Evolutionary conservation across 2,113 vertebrate genomes (phyloP), one percentile per base, ranked within the genome.

Genomic region (Morone chrysops): DNA sequence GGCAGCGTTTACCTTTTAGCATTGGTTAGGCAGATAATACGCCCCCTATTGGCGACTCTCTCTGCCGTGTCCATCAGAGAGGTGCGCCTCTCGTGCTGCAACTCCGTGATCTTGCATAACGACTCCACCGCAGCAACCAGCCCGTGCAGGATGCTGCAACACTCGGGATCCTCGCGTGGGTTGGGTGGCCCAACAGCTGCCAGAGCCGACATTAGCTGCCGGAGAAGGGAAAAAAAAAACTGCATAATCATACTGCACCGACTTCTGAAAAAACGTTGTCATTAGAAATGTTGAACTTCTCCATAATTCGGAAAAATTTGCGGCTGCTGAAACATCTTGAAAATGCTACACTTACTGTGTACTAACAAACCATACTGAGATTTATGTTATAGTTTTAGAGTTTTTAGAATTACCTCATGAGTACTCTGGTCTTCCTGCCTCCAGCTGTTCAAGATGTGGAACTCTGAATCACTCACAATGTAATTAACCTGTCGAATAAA

Each of bases 391-490:
- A 18, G 22, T 22, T 45, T 14, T 67, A 47, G n/a, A n/a, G n/a
- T n/a, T n/a, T n/a, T n/a, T n/a, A 4, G 11, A 17, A 81, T 89
- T 95, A 99, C 98, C 97, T 99, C 98, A 59, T 98, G 98, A 78
- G 98, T 96, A 88, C 96, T 99, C 92, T 99, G 98, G 88, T 97
- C 96, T 93, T 98, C 97, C 61, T 97, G 97, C 88, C 95, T 97
- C 98, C 98, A 99, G 61, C 94, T 97, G 91, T 99, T 99, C 91
- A 99, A 93, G 89, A 97, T 96, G 90, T 98, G 97, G 90, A 98
- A 97, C 83, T 98, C 97, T 56, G 98, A 99, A 89, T 99, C 98
- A 88, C 98, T 99, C 59, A 99, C 98, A 75, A 99, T 97, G 92
- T 99, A 99, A 92, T 98, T 99, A 51, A 99, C 94, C 98, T 99